phyloP scores from a whole-genome alignment of 2,113 vertebrate species.

The Aix galericulata region DNA sequence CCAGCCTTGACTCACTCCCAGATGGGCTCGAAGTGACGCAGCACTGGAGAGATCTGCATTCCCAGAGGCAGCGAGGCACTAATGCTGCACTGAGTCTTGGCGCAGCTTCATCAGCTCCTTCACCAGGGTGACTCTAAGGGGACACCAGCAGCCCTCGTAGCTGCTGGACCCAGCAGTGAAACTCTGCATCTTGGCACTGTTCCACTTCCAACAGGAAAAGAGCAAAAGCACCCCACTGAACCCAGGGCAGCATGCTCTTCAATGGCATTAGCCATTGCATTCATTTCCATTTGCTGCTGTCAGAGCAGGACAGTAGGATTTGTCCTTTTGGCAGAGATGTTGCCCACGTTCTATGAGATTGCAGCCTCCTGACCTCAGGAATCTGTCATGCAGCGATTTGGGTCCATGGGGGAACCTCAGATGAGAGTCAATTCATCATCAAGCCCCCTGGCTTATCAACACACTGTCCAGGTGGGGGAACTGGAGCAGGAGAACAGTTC shows the following conservation, averaged over 20 bases:
- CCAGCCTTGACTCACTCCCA: not conserved
- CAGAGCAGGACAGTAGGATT: not conserved
- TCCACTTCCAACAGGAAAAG: conserved; percentile 29
- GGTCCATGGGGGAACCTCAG: not conserved
- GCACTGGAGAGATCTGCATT: not conserved
- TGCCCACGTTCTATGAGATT: not conserved
- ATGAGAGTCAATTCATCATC: conserved; percentile 14
- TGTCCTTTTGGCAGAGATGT: not conserved
- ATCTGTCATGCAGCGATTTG: not conserved
- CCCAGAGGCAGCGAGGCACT: not conserved
- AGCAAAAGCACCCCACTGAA: not conserved
- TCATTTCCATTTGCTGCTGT: not conserved
- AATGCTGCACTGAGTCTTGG: not conserved
- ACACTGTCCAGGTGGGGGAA: conserved; percentile 1
- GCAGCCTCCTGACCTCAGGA: not conserved
- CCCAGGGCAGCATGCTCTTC: not conserved
- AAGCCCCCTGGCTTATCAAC: not conserved
- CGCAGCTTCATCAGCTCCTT: conserved; percentile 16
- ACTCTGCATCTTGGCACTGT: not conserved
- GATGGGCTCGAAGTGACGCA: not conserved
- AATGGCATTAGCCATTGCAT: not conserved
- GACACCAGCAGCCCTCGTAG: conserved; percentile 20
- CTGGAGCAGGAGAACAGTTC: not conserved
- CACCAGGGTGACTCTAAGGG: conserved; percentile 34
- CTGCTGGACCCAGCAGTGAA: not conserved